Evolutionary conservation across 1,140 invertebrate genomes (phyloP), one percentile per base, ranked within the genome.

Genomic region (Diabrotica virgifera): DNA sequence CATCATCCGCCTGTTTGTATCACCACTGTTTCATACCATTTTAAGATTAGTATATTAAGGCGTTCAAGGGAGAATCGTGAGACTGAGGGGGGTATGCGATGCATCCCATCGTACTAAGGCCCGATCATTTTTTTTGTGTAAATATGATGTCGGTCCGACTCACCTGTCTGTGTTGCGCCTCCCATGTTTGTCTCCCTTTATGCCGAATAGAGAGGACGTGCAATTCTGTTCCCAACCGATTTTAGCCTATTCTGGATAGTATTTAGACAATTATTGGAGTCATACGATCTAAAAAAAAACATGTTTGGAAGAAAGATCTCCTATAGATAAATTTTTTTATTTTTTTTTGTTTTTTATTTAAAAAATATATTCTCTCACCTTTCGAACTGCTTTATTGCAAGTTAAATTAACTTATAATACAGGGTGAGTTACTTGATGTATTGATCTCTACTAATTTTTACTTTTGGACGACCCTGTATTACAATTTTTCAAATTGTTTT

Each of bases 71-170:
- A 70, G 67, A 67, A 70, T 50, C 52, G 67, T 71, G 69, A 74
- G 75, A 77, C 76, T 77, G 76, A 77, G 71, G 70, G 67, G 68
- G 70, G 65, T 62, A 36, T 46, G 63, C 67, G 64, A 67, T 68
- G 64, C 62, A 36, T 37, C 59, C 63, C 68, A 68, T 73, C 73
- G 73, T 73, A 74, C 73, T 74, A 74, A 65, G 51, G 71, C 66
- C 24, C 64, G 62, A 63, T 50, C 24, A 35, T 53, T 53, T 53
- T n/a, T 57, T 57, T 46, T 46, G 4, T 46, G 4, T 24, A 24
- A 24, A 24, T 24, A 24, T 24, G n/a, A 8, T 46, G 40, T 59
- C 52, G 55, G 66, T 69, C 55, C 69, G 68, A 68, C 66, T 70
- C 69, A 68, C 69, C 69, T 63, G 64, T 57, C 69, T 63, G 64